phyloP scores from a whole-genome alignment of 2,888 invertebrate genomes.

The Panzeria rudis region DNA sequence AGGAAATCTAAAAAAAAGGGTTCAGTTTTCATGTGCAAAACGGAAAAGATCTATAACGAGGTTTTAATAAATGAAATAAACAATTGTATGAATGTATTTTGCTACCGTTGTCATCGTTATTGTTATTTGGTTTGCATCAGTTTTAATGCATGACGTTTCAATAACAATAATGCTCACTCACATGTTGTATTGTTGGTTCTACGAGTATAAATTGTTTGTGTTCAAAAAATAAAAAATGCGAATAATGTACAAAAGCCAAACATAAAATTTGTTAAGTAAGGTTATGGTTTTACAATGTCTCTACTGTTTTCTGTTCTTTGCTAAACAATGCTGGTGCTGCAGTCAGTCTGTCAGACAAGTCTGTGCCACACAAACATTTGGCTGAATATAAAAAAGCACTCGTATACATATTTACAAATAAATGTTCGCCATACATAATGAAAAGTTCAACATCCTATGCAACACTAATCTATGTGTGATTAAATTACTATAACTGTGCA shows the following conservation, averaged over 20 bases:
- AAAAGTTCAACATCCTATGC: conserved; percentile 69
- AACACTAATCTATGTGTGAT: conserved; percentile 48
- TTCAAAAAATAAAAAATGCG: conserved; percentile 1
- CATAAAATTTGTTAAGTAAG: conserved; percentile 69
- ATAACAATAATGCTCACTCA: conserved; percentile 53
- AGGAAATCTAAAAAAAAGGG: background rate
- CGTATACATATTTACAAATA: background rate
- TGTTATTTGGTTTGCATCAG: conserved; percentile 24
- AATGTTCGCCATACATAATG: conserved; percentile 14
- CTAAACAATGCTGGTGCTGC: conserved; percentile 32
- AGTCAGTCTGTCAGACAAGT: background rate
- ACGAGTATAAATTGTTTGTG: conserved; percentile 2
- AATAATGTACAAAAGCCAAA: background rate
- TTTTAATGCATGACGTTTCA: conserved; percentile 58
- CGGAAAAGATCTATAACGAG: conserved; percentile 38
- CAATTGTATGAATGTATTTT: conserved; percentile 25
- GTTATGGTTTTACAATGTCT: conserved; percentile 70
- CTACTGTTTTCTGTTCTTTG: conserved; percentile 33
- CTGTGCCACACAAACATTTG: background rate
- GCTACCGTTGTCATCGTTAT: conserved; percentile 21
- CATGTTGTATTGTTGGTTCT: conserved; percentile 39
- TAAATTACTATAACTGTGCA: background rate
- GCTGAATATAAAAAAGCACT: conserved; percentile 5
- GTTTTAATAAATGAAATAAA: conserved; percentile 59
- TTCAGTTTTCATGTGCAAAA: background rate